Evolutionary conservation across 2,797 vertebrate species (phyloP), one percentile per base, ranked within the genome.

Genomic region (Labroides dimidiatus): DNA sequence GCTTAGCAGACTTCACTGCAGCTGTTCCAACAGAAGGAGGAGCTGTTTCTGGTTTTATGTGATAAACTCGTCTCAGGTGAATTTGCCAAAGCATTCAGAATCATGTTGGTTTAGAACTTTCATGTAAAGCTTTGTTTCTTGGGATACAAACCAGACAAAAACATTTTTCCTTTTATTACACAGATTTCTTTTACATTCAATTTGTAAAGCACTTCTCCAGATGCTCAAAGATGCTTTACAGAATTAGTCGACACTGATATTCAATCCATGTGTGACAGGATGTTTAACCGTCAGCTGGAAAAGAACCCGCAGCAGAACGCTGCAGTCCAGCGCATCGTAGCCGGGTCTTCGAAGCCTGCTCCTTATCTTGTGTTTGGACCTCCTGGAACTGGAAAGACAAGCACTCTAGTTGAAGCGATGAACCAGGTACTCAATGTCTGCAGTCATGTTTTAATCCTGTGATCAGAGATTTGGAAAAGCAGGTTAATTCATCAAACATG

Each of bases 331-430:
- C 92, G 93, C 57, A 97, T 99, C 0, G 92, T 98, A 3, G 92
- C 78, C 0, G 97, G 96, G 2, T 85, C 91, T 4, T 97, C 96
- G 23, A 94, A 94, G 44, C 97, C 97, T 0, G 96, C 97, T 47
- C 97, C 97, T 0, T 96, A 98, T 82, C 90, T 99, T 45, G 93
- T 99, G 85, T 99, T 99, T 21, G 97, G 97, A 5, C 97, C 97
- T 51, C 97, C 97, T 0, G 97, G 97, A 47, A 99, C 97, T 0
- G 97, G 91, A 69, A 92, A 90, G 78, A 90, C 90, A 0, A 62
- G 85, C 63, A 91, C 88, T 37, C 53, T 91, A 39, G 87, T 90
- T 30, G 89, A 88, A 65, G 81, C 87, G 0, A 82, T 91, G 72
- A 50, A 71, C 63, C 89, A 90, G 87, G 89, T 91, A 84, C 72